Conservation (phyloP, 2,888 invertebrate genomes). For the Drosophila yooni region DNA sequence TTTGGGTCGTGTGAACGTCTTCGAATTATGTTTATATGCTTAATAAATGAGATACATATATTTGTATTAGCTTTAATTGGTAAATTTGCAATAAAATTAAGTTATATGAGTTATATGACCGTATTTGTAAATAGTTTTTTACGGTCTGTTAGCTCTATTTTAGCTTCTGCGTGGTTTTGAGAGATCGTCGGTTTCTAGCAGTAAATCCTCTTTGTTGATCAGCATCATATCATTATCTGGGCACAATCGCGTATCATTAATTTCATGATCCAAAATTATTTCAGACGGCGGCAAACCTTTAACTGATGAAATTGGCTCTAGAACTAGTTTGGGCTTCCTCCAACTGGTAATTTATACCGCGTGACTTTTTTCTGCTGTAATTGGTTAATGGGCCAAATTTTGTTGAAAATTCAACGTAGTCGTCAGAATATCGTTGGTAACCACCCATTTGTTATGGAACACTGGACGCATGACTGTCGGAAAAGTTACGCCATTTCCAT, state of each 20-base stretch:
- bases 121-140: neutral
- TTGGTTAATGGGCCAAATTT: too few relatives aligned
- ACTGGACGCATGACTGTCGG: neutral
- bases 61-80: slow-evolving; percentile 6
- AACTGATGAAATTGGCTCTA: too few relatives aligned
- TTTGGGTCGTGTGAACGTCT: slow-evolving; percentile 85
- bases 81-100: neutral
- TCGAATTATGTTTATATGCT: slow-evolving; percentile 84
- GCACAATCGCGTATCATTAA: too few relatives aligned
- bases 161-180: neutral
- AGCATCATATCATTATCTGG: too few relatives aligned
- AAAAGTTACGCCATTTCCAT: neutral
- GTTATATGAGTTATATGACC: neutral
- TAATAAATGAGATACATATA: slow-evolving; percentile 33
- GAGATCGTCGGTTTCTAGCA: neutral
- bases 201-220: too few relatives aligned
- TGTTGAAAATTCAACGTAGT: too few relatives aligned
- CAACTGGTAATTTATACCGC: too few relatives aligned
- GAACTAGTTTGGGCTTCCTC: too few relatives aligned
- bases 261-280: too few relatives aligned
- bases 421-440: too few relatives aligned
- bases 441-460: neutral
- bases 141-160: neutral
- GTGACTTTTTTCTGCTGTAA: too few relatives aligned
- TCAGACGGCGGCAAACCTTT: too few relatives aligned